phyloP scores from a whole-genome alignment of 2,797 vertebrate species.

The Myoxocephalus aenaeus region DNA sequence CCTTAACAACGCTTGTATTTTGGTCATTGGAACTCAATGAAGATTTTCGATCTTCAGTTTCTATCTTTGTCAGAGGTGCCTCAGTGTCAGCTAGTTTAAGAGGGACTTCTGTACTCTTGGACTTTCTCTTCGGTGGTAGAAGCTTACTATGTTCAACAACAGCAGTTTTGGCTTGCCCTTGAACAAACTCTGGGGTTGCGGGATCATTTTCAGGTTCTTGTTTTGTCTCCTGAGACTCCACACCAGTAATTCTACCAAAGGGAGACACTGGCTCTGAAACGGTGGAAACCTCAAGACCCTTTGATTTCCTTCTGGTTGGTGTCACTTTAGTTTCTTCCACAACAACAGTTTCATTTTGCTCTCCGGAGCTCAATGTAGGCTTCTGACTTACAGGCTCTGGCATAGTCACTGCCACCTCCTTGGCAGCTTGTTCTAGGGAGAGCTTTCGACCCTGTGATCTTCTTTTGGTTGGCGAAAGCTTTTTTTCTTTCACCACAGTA shows the following conservation, averaged over 20 bases:
- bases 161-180: conserved; percentile 4
- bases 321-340: conserved; percentile 24
- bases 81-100: conserved; percentile 10
- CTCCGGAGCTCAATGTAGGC: not conserved
- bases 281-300: conserved; percentile 19
- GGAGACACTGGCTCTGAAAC: conserved; percentile 14
- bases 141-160: conserved; percentile 24
- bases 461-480: conserved; percentile 35
- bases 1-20: not conserved
- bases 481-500: not conserved
- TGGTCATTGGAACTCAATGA: not conserved
- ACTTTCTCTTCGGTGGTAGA: conserved; percentile 53
- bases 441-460: conserved; percentile 2
- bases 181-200: not conserved
- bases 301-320: conserved; percentile 28
- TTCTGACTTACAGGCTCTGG: conserved; percentile 8
- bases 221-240: not conserved
- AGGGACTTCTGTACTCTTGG: conserved; percentile 35
- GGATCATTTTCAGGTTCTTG: conserved; percentile 10
- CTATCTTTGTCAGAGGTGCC: not conserved
- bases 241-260: not conserved
- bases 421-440: not conserved
- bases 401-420: not conserved
- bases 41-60: conserved; percentile 1
- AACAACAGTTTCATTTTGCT: conserved; percentile 1